phyloP scores from a whole-genome alignment of 2,113 vertebrate genomes.

The Hoplias malabaricus region DNA sequence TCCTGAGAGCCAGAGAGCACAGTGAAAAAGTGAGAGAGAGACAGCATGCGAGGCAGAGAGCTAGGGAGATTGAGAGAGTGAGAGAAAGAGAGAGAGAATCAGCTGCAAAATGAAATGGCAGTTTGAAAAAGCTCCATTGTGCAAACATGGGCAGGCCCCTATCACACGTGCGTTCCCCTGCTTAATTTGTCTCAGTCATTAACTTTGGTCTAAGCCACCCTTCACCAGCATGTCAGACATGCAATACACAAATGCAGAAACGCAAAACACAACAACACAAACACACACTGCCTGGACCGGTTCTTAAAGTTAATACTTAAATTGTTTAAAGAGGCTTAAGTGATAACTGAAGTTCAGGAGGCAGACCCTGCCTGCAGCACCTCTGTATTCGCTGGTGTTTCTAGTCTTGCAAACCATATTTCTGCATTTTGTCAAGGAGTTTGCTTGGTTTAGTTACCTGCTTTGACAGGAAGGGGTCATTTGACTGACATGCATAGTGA shows the following conservation, averaged over 20 bases:
- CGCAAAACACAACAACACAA: neutral
- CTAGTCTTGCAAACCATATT: no score
- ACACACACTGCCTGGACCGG: neutral
- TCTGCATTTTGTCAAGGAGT: no score
- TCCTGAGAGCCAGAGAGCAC: slow-evolving; percentile 45
- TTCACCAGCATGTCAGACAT: neutral
- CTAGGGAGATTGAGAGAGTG: neutral
- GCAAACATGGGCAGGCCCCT: slow-evolving; percentile 39
- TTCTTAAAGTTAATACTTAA: neutral
- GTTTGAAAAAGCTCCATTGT: slow-evolving; percentile 48
- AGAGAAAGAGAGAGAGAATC: slow-evolving; percentile 20
- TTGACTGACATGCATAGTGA: no score
- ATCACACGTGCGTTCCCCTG: slow-evolving; percentile 43
- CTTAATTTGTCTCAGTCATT: slow-evolving; percentile 54
- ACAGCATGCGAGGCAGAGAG: neutral
- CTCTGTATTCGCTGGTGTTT: no score
- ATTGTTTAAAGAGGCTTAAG: no score
- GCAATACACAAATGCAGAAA: neutral
- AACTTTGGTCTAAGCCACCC: slow-evolving; percentile 43
- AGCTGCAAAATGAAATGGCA: slow-evolving; percentile 34
- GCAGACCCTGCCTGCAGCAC: no score
- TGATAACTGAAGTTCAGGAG: no score
- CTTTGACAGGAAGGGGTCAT: no score
- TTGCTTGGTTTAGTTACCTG: no score
- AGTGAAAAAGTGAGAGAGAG: slow-evolving; percentile 4